Conservation (phyloP, 2,113 vertebrate species). For the Ptyas mucosa region DNA sequence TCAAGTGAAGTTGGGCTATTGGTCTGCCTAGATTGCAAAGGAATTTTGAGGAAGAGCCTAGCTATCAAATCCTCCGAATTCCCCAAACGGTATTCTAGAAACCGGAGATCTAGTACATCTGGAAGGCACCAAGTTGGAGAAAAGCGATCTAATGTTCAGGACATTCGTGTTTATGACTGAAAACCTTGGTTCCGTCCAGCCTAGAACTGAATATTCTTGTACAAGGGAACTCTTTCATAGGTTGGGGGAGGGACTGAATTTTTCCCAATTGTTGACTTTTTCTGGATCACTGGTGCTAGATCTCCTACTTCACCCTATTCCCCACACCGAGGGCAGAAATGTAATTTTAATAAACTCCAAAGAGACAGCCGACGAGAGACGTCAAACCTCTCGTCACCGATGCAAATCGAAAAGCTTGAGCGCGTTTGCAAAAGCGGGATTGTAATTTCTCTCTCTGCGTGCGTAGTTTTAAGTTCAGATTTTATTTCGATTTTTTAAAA, state of each 20-base stretch:
- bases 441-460: neutral
- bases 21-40: neutral
- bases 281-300: too few relatives aligned
- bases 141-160: neutral
- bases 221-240: neutral
- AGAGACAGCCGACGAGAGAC: neutral
- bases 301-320: too few relatives aligned
- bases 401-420: neutral
- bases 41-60: neutral
- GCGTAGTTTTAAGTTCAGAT: neutral
- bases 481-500: neutral
- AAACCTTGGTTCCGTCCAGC: rapidly evolving
- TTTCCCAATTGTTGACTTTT: too few relatives aligned
- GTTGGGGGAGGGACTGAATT: neutral
- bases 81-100: neutral
- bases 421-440: neutral
- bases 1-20: neutral
- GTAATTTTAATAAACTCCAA: too few relatives aligned
- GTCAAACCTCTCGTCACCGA: neutral
- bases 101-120: neutral
- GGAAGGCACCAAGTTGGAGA: neutral
- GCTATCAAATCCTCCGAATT: neutral
- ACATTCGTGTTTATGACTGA: neutral
- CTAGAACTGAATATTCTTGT: neutral
- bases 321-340: too few relatives aligned